These are phyloP conservation scores for Sprattus sprattus DNA, from an alignment of 2,113 vertebrate species.

Conservation along the genomic window DNA sequence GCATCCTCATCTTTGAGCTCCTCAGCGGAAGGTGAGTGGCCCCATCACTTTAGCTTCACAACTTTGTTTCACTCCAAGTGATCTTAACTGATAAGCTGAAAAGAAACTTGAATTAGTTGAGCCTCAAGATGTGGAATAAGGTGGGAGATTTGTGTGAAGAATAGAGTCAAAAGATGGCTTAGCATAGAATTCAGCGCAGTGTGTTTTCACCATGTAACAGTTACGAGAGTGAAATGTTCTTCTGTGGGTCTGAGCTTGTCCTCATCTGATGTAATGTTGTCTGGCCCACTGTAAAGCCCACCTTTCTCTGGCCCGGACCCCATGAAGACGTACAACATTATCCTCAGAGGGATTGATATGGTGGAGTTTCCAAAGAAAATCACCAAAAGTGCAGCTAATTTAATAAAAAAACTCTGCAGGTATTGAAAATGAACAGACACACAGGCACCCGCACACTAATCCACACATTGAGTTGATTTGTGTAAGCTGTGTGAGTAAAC, in stretches of 20 bases:
- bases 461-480: background rate
- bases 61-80: too few relatives aligned
- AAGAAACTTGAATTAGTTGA: background rate
- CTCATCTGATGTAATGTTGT: background rate
- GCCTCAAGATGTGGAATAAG: background rate
- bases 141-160: background rate
- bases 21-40: slow-evolving; percentile 68
- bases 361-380: slow-evolving; percentile 98
- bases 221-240: background rate
- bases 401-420: slow-evolving; percentile 98
- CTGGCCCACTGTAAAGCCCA: slow-evolving; percentile 68
- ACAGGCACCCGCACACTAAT: background rate
- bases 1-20: slow-evolving; percentile 70
- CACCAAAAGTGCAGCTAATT: slow-evolving; percentile 91
- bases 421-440: slow-evolving; percentile 42
- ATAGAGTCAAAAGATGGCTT: background rate
- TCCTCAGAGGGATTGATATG: slow-evolving; percentile 93
- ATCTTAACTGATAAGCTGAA: too few relatives aligned
- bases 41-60: too few relatives aligned
- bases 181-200: too few relatives aligned
- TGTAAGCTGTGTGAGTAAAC: background rate
- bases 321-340: slow-evolving; percentile 96
- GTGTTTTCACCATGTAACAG: background rate
- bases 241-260: background rate
- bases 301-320: slow-evolving; percentile 94